Base-by-base conservation (phyloP, 1,140 invertebrate species). In the Muscidifurax raptorellus region DNA sequence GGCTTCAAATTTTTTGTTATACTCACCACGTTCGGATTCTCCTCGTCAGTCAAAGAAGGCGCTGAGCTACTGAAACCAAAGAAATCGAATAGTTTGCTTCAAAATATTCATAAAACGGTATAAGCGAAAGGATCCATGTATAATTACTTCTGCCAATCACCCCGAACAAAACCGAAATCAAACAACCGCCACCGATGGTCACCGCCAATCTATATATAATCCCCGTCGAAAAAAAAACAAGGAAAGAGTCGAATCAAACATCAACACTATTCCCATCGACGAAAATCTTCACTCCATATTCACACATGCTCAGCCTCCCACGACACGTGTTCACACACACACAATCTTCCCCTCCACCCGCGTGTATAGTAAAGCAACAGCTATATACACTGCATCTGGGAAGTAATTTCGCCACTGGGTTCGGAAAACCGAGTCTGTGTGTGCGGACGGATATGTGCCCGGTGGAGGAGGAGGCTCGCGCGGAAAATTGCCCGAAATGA, bases 401-500 rank as follows among this genome's bases (percentile, higher is more conserved):
- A 36, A 78, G 52, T 66, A 78, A 80, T 80, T 67, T 69, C 28
- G 25, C 27, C 52, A 22, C 52, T n/a, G 18, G 52, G 18, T n/a
- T n/a, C n/a, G 18, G 52, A 59, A 59, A 59, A 18, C 7, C 36
- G 36, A 40, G 36, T 40, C 52, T 22, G 6, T 59, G 22, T 59
- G 22, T 59, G 52, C 22, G 52, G 52, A n/a, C 22, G 52, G 52
- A 59, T 59, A 59, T 59, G 52, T 59, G 52, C 22, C 67, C 67
- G 18, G 22, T 0, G 18, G 44, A 22, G 64, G 52, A 40, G 36
- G 36, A 6, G 7, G 5, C 36, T 9, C 36, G 36, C n/a, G 47
- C 12, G 66, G 47, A 64, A 79, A 72, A 85, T 82, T 78, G 74
- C 64, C 52, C 32, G 47, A 85, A 75, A 47, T 85, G 79, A 82